Conservation (phyloP, 2,113 vertebrate species). For the Istiophorus platypterus region DNA sequence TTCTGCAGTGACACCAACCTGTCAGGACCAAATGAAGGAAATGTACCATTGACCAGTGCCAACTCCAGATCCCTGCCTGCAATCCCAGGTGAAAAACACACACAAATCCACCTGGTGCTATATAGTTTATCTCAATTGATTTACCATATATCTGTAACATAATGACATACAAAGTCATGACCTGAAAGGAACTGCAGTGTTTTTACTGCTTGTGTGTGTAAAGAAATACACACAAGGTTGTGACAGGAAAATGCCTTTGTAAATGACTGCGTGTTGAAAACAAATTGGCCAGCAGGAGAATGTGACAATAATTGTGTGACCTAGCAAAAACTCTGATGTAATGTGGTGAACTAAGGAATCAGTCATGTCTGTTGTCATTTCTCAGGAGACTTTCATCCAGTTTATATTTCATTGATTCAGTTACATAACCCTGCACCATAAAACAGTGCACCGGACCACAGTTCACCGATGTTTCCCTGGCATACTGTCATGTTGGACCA, state of each 20-base stretch:
- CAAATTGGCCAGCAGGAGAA: conserved; percentile 2
- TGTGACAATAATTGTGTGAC: neutral
- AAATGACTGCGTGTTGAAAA: neutral
- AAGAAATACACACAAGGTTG: conserved; percentile 5
- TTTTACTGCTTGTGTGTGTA: neutral
- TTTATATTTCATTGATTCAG: conserved; percentile 22
- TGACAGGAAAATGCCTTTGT: neutral
- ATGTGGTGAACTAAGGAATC: conserved; percentile 9
- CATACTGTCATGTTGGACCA: conserved; percentile 26
- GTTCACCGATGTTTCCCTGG: conserved; percentile 40
- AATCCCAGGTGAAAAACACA: conserved; percentile 88
- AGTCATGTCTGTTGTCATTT: neutral
- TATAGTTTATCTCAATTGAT: neutral
- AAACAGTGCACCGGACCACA: conserved; percentile 14
- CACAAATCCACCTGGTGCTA: neutral
- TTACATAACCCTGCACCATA: conserved; percentile 21
- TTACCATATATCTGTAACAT: neutral
- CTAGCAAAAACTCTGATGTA: conserved; percentile 4
- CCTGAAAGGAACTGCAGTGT: neutral
- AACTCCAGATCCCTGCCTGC: conserved; percentile 95
- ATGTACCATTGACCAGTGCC: conserved; percentile 64
- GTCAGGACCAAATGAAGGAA: conserved; percentile 88
- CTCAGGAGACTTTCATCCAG: conserved; percentile 4
- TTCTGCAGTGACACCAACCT: conserved; percentile 99
- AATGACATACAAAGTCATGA: neutral